Evolutionary conservation across 2,113 vertebrate species (phyloP).

Genomic region (Atrichornis clamosus): DNA sequence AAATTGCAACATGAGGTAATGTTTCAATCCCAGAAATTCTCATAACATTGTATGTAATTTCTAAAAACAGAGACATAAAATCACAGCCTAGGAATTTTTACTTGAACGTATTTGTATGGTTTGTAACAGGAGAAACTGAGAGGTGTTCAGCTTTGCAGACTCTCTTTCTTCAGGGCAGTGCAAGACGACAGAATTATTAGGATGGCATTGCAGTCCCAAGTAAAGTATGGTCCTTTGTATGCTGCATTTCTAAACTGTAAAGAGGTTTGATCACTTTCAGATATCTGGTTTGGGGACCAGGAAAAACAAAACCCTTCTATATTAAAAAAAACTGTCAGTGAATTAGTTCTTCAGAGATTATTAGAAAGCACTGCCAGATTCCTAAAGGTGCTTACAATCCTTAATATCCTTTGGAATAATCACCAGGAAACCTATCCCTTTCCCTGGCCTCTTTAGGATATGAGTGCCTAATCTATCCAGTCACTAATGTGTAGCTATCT

Average conservation of each 20-base stretch:
- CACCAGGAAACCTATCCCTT: background rate
- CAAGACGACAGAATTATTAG: background rate
- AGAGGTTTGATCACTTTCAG: background rate
- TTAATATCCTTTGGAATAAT: background rate
- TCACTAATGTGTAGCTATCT: background rate
- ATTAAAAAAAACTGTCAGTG: background rate
- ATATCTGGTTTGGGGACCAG: background rate
- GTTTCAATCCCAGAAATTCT: background rate
- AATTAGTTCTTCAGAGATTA: background rate
- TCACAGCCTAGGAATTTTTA: background rate
- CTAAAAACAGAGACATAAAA: background rate
- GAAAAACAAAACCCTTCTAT: background rate
- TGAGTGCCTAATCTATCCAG: background rate
- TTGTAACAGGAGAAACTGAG: background rate
- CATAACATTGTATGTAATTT: background rate
- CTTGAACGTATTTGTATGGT: background rate
- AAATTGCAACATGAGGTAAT: background rate
- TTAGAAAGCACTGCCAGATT: background rate
- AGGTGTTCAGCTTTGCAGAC: background rate
- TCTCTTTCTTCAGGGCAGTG: background rate
- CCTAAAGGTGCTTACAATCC: background rate
- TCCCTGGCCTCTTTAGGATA: background rate
- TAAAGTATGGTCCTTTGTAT: background rate
- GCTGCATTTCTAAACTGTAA: background rate
- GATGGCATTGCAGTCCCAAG: background rate